Base-by-base conservation (phyloP, 37 sponge, comb jelly and placozoan species). In the Agelas oroides region DNA sequence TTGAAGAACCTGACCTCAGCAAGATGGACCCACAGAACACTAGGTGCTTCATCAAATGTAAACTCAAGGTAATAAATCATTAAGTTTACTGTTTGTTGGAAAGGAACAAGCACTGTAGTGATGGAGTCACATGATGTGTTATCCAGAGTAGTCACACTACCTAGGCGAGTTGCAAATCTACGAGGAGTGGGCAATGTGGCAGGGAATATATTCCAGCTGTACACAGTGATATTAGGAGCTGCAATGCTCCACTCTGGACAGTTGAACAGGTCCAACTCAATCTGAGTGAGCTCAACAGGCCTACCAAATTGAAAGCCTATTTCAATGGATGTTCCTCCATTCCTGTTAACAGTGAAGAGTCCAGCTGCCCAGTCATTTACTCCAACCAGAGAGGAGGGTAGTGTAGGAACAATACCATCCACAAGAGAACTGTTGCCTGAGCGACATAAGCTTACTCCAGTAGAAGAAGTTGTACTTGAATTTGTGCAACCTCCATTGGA, bases 1-100 rank as follows among this genome's bases (percentile, higher is more conserved):
- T 67, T 34, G 33, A 30, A 34, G 68, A 67, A 67, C 33, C 68
- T 67, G 68, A 67, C 68, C 33, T 67, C 68, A 33, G 33, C 68
- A 31, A 67, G 33, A 28, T 67, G 68, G 33, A 67, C 68, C 68
- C 68, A 67, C 33, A 28, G 32, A 32, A 67, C 32, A 34, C 33
- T 33, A 3, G 33, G 33, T 3, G 28, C 33, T 12, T 8, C 46
- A 46, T 46, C 46, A 46, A 46, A 46, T 46, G 46, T 46, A 8
- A 46, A 46, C 8, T 46, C 46, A 46, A 46, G 46, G 46, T 46
- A 46, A 46, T 46, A 46, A 46, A 12, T 46, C 8, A 3, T 3
- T 46, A 8, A 3, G 8, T 8, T 46, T 5, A 5, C 68, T 28
- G 11, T 30, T 31, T 67, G 33, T 28, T 31, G 33, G 20, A 32